A percentile compares a stretch with the other conserved stretches of the same genome.
phyloP scores from a whole-genome alignment of 1,140 invertebrate species.

The Saxidomus purpurata region DNA sequence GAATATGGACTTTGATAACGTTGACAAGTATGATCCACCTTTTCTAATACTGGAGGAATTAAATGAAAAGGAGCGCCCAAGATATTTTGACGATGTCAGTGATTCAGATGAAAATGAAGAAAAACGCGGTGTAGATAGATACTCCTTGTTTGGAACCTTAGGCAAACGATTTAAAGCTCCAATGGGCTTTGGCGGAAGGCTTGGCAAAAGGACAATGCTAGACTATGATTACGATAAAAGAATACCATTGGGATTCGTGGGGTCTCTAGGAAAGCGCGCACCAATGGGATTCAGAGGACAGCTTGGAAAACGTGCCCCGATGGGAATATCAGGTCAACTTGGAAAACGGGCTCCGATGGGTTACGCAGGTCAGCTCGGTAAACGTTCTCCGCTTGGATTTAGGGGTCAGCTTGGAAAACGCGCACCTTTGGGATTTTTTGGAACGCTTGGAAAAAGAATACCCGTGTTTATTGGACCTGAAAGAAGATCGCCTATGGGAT shows the following conservation, averaged over 20 bases:
- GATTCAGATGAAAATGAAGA: neutral
- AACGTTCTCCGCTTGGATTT: constrained; percentile 50
- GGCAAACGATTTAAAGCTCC: constrained; percentile 39
- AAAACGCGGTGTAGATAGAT: neutral
- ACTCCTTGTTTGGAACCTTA: neutral
- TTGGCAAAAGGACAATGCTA: constrained; percentile 31
- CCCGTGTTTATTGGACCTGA: constrained; percentile 14
- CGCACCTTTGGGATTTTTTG: constrained; percentile 49
- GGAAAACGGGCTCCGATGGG: constrained; percentile 54
- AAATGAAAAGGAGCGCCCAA: neutral
- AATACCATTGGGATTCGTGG: constrained; percentile 27
- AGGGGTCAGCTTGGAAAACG: constrained; percentile 50
- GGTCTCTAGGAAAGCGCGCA: constrained; percentile 30
- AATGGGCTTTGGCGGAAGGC: constrained; percentile 28
- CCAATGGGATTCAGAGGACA: constrained; percentile 53
- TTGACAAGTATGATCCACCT: neutral
- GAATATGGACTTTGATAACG: neutral
- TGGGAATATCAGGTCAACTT: constrained; percentile 41
- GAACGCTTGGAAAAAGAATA: constrained; percentile 38
- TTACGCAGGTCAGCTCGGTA: constrained; percentile 41
- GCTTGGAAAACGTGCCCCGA: constrained; percentile 47
- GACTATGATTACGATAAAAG: constrained; percentile 27
- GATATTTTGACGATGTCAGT: neutral
- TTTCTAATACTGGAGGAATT: neutral
- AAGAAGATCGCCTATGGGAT: constrained; percentile 56